phyloP scores from a whole-genome alignment of 2,113 vertebrate genomes.

The Arenaria interpres region DNA sequence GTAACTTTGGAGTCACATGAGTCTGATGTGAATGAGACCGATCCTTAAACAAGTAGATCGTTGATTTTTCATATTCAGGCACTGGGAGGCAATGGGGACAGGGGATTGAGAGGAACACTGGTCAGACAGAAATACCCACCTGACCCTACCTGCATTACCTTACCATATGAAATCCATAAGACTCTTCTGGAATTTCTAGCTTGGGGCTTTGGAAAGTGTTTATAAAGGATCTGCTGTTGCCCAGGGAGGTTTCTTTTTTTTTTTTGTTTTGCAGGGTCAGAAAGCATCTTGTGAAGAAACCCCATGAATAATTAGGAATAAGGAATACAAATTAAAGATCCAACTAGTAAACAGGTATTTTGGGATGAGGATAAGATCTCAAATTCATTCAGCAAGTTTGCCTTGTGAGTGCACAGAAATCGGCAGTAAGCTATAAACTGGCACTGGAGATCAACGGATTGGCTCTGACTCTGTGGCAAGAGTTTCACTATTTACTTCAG shows the following conservation, averaged over 20 bases:
- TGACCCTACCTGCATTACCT: not conserved
- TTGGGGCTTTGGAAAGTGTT: not conserved
- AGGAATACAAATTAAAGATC: not conserved
- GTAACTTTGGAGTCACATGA: not conserved
- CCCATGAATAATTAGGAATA: not conserved
- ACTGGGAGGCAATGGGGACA: not conserved
- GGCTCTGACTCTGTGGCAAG: not conserved
- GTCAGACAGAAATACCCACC: not conserved
- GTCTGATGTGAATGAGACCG: not conserved
- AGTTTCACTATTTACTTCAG: slow-evolving; percentile 28
- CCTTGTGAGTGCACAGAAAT: not conserved
- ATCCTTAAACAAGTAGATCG: not conserved
- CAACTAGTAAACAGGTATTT: not conserved
- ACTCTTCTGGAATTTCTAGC: not conserved
- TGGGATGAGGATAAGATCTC: not conserved
- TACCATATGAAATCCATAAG: not conserved
- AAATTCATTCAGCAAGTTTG: not conserved
- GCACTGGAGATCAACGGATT: not conserved
- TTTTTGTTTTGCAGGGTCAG: not conserved
- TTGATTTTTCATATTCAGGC: not conserved
- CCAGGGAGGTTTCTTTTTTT: not conserved
- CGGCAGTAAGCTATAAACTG: not conserved
- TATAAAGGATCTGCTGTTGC: not conserved
- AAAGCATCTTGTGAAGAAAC: not conserved
- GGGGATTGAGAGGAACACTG: not conserved